Conservation (phyloP, 2,113 vertebrate species). For the Meleagris gallopavo region DNA sequence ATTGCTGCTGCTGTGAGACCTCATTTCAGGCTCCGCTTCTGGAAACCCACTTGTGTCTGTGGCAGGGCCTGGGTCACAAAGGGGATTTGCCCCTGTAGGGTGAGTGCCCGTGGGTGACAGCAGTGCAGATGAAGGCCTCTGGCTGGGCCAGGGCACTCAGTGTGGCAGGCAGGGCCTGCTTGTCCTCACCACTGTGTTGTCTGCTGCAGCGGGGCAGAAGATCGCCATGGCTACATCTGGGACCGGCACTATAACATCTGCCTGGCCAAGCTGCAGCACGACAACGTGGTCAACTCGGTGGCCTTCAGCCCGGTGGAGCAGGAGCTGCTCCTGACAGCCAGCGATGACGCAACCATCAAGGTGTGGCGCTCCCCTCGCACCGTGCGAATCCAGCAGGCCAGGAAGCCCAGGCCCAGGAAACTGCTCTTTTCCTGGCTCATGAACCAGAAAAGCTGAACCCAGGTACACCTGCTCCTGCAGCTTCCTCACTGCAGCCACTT, state of each 20-base stretch:
- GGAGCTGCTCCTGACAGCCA: constrained; percentile 93
- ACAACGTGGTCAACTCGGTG: constrained; percentile 96
- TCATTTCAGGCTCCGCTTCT: neutral
- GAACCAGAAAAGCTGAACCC: constrained; percentile 77
- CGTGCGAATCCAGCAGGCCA: constrained; percentile 75
- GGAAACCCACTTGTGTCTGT: no score
- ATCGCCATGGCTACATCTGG: constrained; percentile 97
- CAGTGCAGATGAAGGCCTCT: neutral
- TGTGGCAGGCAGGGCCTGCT: accelerated
- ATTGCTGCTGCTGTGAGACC: neutral
- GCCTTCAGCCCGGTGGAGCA: constrained; percentile 94
- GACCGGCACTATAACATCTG: constrained; percentile 98
- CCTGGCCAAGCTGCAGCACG: constrained; percentile 90
- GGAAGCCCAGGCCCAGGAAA: constrained; percentile 57
- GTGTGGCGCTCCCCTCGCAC: constrained; percentile 92
- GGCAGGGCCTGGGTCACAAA: neutral
- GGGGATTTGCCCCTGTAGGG: neutral
- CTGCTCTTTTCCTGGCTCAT: constrained; percentile 85
- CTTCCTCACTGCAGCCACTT: constrained; percentile 45
- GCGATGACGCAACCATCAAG: constrained; percentile 92
- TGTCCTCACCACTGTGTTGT: neutral
- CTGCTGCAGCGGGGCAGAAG: constrained; percentile 87
- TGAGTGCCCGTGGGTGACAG: neutral
- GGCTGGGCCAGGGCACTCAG: no score
- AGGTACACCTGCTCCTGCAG: constrained; percentile 10